These are phyloP conservation scores for Gracilinanus agilis DNA, from an alignment of 2,113 vertebrate species.

Conservation along the genomic window DNA sequence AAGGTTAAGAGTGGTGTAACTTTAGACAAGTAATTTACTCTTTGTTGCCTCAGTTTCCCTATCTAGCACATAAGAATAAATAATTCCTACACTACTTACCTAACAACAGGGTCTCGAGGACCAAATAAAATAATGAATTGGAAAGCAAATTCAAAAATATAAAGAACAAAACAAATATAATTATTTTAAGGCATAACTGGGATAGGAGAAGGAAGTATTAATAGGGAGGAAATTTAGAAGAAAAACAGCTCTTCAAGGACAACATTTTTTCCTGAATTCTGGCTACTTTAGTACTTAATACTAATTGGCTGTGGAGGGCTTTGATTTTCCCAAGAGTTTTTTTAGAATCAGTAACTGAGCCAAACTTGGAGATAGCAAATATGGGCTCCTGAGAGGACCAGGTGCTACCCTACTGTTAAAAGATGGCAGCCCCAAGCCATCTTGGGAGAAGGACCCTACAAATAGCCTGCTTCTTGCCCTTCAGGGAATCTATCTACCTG, in stretches of 20 bases:
- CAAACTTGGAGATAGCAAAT: not conserved
- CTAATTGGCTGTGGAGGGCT: constrained; percentile 22
- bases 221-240: not conserved
- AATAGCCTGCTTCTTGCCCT: not conserved
- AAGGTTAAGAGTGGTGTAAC: not conserved
- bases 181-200: constrained; percentile 16
- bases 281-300: constrained; percentile 15
- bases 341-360: not conserved
- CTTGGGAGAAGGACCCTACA: accelerated
- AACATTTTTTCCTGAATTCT: not conserved
- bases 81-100: not conserved
- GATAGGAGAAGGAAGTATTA: not conserved
- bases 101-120: not conserved
- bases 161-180: not conserved
- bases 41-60: not conserved
- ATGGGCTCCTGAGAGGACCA: not conserved
- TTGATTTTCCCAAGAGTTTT: not conserved
- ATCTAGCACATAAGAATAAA: not conserved
- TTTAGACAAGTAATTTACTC: not conserved
- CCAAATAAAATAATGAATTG: not conserved
- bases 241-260: constrained; percentile 40
- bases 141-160: not conserved
- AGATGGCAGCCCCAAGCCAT: not conserved
- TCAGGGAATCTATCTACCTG: not conserved
- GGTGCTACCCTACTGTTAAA: not conserved